Conservation (phyloP, 2,113 vertebrate species). For the Mesembrinibis cayennensis region DNA sequence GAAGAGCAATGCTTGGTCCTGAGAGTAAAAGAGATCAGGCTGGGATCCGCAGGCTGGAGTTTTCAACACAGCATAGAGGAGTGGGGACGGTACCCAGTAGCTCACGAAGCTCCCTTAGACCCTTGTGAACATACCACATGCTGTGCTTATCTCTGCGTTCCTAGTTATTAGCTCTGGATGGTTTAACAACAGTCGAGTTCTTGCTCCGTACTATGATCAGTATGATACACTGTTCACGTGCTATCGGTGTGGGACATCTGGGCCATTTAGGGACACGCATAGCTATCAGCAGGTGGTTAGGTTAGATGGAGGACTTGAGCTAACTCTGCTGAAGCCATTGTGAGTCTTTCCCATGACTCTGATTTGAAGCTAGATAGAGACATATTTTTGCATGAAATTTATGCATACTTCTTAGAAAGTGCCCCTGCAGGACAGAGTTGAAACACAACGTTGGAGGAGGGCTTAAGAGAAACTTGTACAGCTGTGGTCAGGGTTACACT, state of each 20-base stretch:
- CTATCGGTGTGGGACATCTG: not conserved
- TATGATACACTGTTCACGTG: not conserved
- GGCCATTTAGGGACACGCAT: not conserved
- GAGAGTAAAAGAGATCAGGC: not conserved
- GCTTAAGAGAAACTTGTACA: not conserved
- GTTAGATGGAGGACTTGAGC: not conserved
- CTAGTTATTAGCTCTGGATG: not conserved
- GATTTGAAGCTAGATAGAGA: conserved; percentile 9
- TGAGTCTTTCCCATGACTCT: not conserved
- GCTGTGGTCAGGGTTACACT: not conserved
- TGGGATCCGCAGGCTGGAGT: not conserved
- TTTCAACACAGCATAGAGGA: not conserved
- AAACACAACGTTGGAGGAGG: not conserved
- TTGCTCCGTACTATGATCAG: not conserved
- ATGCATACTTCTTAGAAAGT: not conserved
- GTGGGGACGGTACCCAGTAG: not conserved
- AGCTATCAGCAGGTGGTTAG: not conserved
- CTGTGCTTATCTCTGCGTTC: conserved; percentile 8
- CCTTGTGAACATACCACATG: not conserved
- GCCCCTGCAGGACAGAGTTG: not conserved
- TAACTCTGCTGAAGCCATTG: not conserved
- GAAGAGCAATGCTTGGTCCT: not conserved
- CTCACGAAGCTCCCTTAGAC: not conserved
- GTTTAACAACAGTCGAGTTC: not conserved
- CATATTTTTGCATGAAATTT: not conserved